Evolutionary conservation across 2,113 vertebrate genomes (phyloP).

Genomic region (Nothoprocta perdicaria): DNA sequence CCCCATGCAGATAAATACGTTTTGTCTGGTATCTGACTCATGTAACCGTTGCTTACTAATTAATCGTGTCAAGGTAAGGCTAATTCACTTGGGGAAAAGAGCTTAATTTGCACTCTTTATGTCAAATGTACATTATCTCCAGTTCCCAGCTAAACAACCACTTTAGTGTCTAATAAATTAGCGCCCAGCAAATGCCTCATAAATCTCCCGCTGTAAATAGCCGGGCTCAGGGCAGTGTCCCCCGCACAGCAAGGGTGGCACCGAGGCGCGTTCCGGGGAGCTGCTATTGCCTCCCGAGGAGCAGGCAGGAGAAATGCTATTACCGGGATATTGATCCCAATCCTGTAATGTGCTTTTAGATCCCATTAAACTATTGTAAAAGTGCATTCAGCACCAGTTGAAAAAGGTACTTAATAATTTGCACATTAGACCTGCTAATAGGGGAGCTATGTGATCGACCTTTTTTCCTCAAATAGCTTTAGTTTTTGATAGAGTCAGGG

Average conservation of each 20-base stretch:
- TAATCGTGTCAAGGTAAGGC: constrained; percentile 55
- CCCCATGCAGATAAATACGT: constrained; percentile 52
- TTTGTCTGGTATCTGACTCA: constrained; percentile 76
- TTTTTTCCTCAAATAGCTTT: constrained; percentile 35
- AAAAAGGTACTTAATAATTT: constrained; percentile 74
- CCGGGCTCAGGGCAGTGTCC: constrained; percentile 32
- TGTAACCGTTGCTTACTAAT: constrained; percentile 21
- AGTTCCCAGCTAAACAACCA: constrained; percentile 69
- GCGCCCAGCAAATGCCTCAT: constrained; percentile 54
- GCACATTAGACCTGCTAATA: constrained; percentile 70
- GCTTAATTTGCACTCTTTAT: constrained; percentile 50
- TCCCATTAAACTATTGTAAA: constrained; percentile 70
- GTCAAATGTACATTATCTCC: constrained; percentile 30
- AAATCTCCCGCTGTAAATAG: constrained; percentile 65
- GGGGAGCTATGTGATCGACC: constrained; percentile 53
- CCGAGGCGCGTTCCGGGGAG: constrained; percentile 40
- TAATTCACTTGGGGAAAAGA: constrained; percentile 51
- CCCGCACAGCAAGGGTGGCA: constrained; percentile 25
- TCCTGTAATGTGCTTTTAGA: constrained; percentile 70
- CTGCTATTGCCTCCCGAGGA: constrained; percentile 41
- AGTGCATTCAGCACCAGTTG: constrained; percentile 66
- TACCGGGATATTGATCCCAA: constrained; percentile 55
- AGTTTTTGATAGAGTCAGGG: constrained; percentile 26
- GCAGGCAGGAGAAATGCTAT: constrained; percentile 55
- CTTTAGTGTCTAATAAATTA: constrained; percentile 65